Evolutionary conservation across 2,113 vertebrate genomes (phyloP), one percentile per base, ranked within the genome.

Genomic region (Phylloscopus trochilus): DNA sequence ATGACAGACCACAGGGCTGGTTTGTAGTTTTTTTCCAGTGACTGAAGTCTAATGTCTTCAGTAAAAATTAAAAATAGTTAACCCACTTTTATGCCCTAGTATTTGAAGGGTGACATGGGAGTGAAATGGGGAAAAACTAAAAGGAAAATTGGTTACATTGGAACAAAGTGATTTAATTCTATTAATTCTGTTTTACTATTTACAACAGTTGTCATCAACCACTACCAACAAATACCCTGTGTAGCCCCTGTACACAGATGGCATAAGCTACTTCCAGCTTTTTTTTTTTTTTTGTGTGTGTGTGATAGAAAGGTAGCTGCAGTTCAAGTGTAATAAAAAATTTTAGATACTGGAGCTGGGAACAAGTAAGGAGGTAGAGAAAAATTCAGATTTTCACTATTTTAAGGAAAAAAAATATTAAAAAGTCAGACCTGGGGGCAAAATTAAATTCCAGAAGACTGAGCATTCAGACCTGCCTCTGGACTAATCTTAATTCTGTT

Each of bases 131-230:
- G 64, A 90, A 92, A 81, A 84, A 83, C 74, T 70, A 74, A 93
- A 96, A 92, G 96, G 82, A 82, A 94, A 97, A 98, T 92, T 95
- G 95, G 97, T 98, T 97, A 97, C 96, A 95, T 67, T 95, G 58
- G 93, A 93, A 73, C 68, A 93, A 96, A 96, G 35, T 68, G 46
- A 86, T 39, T 39, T 1, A 39, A 22, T 78, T 87, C n/a, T n/a
- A n/a, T 62, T n/a, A 11, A 16, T 53, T 7, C 11, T 44, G 0
- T 60, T 87, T 62, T 62, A 20, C 33, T 62, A 9, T 62, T 78
- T 60, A 24, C 9, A 13, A 1, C 22, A n/a, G 3, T 53, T 87
- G 22, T 24, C 19, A 16, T 53, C 47, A 77, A 8, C 28, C 62
- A 44, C 39, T 64, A 64, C 41, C 41, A 44, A 12, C 14, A 77